Evolutionary conservation across 2,888 invertebrate species (phyloP), one percentile per base, ranked within the genome.

Genomic region (Parnassius orleans): DNA sequence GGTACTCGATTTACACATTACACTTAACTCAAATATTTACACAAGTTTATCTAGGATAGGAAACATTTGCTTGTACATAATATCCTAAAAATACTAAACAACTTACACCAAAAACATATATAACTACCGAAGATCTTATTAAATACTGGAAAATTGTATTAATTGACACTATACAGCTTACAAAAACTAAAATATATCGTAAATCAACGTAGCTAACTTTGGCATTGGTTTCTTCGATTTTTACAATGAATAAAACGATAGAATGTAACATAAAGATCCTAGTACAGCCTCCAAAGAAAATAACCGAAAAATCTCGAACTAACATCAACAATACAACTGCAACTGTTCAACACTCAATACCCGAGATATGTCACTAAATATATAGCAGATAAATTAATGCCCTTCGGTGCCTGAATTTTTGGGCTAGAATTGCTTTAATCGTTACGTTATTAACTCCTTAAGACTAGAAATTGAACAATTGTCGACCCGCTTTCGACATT

Each of bases 131-230:
- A 86, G 86, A 89, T 86, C 86, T 84, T 91, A 90, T 75, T 82
- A 81, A 87, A 84, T 90, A 90, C 86, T 87, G 88, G 85, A 84
- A 87, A 85, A 81, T 78, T 79, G 80, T 78, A 79, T 81, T 90
- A 91, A 91, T 91, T 91, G 91, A 91, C 92, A 86, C 85, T 91
- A 90, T 90, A 91, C 89, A 91, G 77, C 84, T 87, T 90, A 87
- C 33, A 64, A 77, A n/a, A 83, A 84, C 81, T 90, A 88, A 89
- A 86, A 77, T 78, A 77, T 83, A 84, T 72, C 77, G 81, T 84
- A 86, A 90, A 86, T 87, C 90, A 91, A 90, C 87, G 84, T 89
- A 89, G 87, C 90, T 91, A 91, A 89, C 91, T 92, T 92, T 92
- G 91, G 91, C 91, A 92, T 92, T 90, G 84, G 89, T 89, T 91